phyloP scores from a whole-genome alignment of 2,113 vertebrate species.

The Solea solea region DNA sequence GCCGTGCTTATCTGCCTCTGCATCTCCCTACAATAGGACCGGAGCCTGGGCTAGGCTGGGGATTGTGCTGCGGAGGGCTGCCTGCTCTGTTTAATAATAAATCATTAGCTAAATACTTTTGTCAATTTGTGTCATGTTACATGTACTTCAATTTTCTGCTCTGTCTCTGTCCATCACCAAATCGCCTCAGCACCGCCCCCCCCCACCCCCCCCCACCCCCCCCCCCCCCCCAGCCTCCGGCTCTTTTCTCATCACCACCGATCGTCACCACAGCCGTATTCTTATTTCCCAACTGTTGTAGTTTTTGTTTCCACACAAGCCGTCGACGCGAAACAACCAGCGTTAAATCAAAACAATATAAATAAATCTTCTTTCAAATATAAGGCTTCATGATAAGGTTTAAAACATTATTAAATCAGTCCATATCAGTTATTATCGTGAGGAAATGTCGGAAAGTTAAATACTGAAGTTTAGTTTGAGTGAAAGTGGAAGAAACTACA shows the following conservation, averaged over 20 bases:
- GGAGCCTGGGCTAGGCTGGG: slow-evolving; percentile 68
- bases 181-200: background rate
- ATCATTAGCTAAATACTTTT: slow-evolving; percentile 88
- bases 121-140: slow-evolving; percentile 86
- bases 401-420: no score
- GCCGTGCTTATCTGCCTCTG: slow-evolving; percentile 78
- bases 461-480: no score
- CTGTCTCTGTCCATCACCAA: slow-evolving; percentile 64
- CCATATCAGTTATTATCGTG: no score
- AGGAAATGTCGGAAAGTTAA: no score
- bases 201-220: slow-evolving; percentile 11
- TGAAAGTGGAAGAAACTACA: no score
- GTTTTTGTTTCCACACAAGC: background rate
- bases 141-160: slow-evolving; percentile 83
- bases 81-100: slow-evolving; percentile 84
- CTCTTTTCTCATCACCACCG: slow-evolving; percentile 28
- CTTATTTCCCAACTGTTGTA: background rate
- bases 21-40: slow-evolving; percentile 81
- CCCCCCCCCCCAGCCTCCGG: slow-evolving; percentile 3
- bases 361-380: no score
- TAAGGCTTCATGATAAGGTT: no score
- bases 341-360: no score
- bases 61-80: slow-evolving; percentile 66
- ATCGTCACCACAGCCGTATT: slow-evolving; percentile 32
- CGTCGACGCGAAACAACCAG: no score